These are phyloP conservation scores for Oreohelix idahoensis DNA, from an alignment of 1,140 invertebrate genomes.

Conservation along the genomic window DNA sequence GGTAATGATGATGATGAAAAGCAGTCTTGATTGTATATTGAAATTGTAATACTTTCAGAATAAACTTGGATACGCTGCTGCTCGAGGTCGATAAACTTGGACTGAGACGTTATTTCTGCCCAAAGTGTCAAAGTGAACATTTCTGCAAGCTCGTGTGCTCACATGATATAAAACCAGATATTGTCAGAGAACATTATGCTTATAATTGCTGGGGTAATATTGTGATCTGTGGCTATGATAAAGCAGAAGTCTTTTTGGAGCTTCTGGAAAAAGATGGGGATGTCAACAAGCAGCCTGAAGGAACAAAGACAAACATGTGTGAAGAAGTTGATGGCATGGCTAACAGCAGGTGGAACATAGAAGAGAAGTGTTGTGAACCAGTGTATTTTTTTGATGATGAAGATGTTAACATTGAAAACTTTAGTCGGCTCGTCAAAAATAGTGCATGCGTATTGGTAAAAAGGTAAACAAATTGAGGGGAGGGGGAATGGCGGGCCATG, in stretches of 20 bases:
- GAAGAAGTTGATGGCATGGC: background rate
- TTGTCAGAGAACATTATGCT: background rate
- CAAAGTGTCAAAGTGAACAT: background rate
- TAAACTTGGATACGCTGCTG: slow-evolving; percentile 13
- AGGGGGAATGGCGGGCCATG: too few relatives aligned
- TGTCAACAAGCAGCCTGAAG: background rate
- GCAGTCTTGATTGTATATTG: too few relatives aligned
- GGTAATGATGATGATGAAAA: too few relatives aligned
- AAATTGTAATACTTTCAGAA: background rate
- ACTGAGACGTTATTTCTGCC: slow-evolving; percentile 3
- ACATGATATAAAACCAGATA: background rate
- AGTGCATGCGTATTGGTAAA: background rate
- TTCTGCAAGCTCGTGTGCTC: background rate
- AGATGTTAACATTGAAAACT: slow-evolving; percentile 16
- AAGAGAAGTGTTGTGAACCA: background rate
- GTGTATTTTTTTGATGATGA: slow-evolving; percentile 24
- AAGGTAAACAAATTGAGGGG: background rate
- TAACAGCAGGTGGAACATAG: background rate
- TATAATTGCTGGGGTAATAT: background rate
- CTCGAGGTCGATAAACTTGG: slow-evolving; percentile 7
- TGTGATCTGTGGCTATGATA: slow-evolving; percentile 16
- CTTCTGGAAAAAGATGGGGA: background rate
- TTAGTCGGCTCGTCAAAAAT: background rate
- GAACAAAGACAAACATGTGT: background rate
- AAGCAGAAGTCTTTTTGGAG: slow-evolving; percentile 8